These are phyloP conservation scores for Daphoenositta chrysoptera DNA, from an alignment of 2,113 vertebrate species.

Conservation along the genomic window DNA sequence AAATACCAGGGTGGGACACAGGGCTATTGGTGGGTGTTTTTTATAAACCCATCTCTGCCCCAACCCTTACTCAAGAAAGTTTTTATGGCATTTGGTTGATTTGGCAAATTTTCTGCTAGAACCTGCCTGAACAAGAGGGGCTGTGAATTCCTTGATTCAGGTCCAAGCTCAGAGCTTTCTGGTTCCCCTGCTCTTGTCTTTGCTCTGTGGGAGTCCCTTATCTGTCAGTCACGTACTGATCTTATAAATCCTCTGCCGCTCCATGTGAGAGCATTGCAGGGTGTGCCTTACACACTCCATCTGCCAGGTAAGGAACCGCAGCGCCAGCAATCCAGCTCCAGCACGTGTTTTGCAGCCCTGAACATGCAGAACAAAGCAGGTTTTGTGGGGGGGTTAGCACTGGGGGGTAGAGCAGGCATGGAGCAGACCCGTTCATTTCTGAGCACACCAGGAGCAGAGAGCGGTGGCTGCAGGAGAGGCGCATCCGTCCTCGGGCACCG, in stretches of 20 bases:
- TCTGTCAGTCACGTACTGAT: conserved; percentile 33
- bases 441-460: not conserved
- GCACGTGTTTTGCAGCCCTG: not conserved
- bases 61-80: not conserved
- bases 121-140: conserved; percentile 57
- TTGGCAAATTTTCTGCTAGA: conserved; percentile 34
- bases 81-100: not conserved
- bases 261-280: not conserved
- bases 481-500: fast-evolving
- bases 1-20: conserved; percentile 36
- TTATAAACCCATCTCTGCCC: not conserved
- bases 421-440: not conserved
- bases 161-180: conserved; percentile 22
- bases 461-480: fast-evolving
- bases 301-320: not conserved
- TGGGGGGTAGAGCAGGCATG: not conserved
- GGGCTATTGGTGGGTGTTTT: not conserved
- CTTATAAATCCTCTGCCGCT: not conserved
- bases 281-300: not conserved
- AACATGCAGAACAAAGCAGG: not conserved
- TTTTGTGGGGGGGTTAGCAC: fast-evolving
- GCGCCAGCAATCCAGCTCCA: not conserved
- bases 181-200: not conserved
- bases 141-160: conserved; percentile 55
- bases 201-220: conserved; percentile 55